A percentile compares a stretch with the other conserved stretches of the same genome.
Conservation (phyloP, 2,113 vertebrate genomes). For the Pseudonaja textilis region DNA sequence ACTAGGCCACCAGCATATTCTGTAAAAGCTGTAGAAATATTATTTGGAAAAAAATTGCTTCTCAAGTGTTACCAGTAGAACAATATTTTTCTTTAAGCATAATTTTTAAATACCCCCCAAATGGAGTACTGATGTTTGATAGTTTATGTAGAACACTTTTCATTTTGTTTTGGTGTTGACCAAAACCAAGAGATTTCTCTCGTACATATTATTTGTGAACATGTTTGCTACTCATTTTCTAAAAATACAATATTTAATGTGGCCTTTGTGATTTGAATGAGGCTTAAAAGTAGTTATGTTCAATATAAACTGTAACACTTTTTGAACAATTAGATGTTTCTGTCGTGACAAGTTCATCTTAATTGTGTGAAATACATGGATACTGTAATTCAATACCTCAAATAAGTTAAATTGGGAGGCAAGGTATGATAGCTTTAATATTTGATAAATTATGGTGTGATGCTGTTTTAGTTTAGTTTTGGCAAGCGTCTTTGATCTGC, state of each 20-base stretch:
- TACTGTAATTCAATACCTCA: neutral
- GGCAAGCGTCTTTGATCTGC: neutral
- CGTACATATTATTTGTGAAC: neutral
- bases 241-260: neutral
- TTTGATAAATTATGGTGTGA: neutral
- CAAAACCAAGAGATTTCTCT: neutral
- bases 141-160: neutral
- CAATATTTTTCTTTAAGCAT: neutral
- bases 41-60: neutral
- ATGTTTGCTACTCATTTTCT: neutral
- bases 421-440: neutral
- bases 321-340: neutral
- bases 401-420: neutral
- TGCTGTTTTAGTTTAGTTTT: neutral
- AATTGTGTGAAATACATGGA: neutral
- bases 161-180: neutral
- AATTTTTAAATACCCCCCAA: neutral
- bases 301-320: neutral
- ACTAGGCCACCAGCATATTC: no score
- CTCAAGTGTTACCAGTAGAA: neutral
- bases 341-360: neutral
- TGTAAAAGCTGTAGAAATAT: neutral
- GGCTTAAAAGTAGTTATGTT: neutral
- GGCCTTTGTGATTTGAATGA: neutral
- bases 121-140: neutral